These are phyloP conservation scores for Sycophila texana DNA, from an alignment of 2,888 invertebrate genomes.

Conservation along the genomic window DNA sequence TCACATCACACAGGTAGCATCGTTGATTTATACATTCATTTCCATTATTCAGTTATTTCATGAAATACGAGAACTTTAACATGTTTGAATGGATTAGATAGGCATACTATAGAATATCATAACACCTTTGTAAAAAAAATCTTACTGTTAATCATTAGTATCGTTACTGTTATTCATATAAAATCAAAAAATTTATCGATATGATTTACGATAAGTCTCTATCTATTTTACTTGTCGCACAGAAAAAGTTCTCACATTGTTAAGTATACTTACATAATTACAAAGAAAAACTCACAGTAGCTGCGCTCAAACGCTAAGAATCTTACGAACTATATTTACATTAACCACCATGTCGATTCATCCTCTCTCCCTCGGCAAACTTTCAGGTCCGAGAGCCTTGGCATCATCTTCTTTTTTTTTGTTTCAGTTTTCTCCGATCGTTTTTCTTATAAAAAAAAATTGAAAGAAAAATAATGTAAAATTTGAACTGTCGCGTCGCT, in stretches of 20 bases:
- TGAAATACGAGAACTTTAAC: slow-evolving; percentile 34
- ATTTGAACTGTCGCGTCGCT: background rate
- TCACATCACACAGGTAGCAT: background rate
- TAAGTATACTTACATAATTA: slow-evolving; percentile 46
- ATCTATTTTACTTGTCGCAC: slow-evolving; percentile 11
- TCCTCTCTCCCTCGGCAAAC: slow-evolving; percentile 16
- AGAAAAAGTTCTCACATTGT: slow-evolving; percentile 42
- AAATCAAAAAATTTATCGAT: background rate
- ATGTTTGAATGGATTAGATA: background rate
- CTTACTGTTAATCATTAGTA: slow-evolving; percentile 4
- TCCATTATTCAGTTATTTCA: slow-evolving; percentile 23
- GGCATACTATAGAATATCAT: background rate
- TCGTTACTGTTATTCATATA: slow-evolving; percentile 1
- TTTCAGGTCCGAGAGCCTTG: background rate
- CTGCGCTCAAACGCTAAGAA: slow-evolving; percentile 50
- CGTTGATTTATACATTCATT: slow-evolving; percentile 32
- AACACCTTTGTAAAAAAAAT: background rate
- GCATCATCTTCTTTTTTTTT: background rate
- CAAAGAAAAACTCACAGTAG: slow-evolving; percentile 40
- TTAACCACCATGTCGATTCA: slow-evolving; percentile 45
- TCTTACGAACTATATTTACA: slow-evolving; percentile 68
- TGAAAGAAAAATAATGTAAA: no score
- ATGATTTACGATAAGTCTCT: background rate
- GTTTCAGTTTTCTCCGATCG: background rate
- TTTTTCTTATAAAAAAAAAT: no score